phyloP scores from a whole-genome alignment of 30 jellyfish, hydroid and myxozoan genomes.

The Haliclystus octoradiatus region DNA sequence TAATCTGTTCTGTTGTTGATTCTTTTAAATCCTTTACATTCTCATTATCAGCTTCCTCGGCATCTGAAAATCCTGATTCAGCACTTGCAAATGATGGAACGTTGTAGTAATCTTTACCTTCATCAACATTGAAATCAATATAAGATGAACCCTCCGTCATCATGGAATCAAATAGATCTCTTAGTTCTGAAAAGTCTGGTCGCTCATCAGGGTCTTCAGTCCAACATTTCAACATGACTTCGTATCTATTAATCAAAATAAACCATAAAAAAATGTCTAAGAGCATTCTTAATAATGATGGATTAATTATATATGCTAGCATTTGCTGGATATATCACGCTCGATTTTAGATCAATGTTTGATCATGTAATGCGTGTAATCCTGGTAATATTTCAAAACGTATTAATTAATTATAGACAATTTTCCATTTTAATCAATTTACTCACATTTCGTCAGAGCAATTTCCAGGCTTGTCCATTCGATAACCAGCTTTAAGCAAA shows the following conservation, averaged over 20 bases:
- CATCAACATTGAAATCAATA: conserved; percentile 57
- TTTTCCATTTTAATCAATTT: too few relatives aligned
- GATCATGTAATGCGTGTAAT: too few relatives aligned
- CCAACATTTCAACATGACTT: conserved; percentile 89
- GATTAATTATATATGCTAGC: too few relatives aligned
- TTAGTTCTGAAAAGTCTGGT: conserved; percentile 78
- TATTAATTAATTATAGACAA: too few relatives aligned
- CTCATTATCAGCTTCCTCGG: conserved; percentile 11
- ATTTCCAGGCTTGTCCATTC: conserved; percentile 77
- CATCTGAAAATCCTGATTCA: conserved; percentile 38
- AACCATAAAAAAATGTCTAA: too few relatives aligned
- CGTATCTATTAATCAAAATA: too few relatives aligned
- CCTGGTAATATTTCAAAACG: too few relatives aligned
- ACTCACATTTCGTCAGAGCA: conserved; percentile 74
- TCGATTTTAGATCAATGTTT: too few relatives aligned
- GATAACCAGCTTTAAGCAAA: conserved; percentile 38
- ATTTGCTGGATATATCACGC: too few relatives aligned
- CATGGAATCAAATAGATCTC: conserved; percentile 48
- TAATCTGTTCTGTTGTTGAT: too few relatives aligned
- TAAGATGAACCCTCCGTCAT: conserved; percentile 71
- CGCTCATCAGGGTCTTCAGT: conserved; percentile 65
- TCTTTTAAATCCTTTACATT: too few relatives aligned
- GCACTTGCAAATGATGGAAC: conserved; percentile 83
- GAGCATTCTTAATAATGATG: too few relatives aligned
- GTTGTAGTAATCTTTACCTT: conserved; percentile 55